Base-by-base conservation (phyloP, 2,888 invertebrate genomes). In the Xestoiulus laeticollis region DNA sequence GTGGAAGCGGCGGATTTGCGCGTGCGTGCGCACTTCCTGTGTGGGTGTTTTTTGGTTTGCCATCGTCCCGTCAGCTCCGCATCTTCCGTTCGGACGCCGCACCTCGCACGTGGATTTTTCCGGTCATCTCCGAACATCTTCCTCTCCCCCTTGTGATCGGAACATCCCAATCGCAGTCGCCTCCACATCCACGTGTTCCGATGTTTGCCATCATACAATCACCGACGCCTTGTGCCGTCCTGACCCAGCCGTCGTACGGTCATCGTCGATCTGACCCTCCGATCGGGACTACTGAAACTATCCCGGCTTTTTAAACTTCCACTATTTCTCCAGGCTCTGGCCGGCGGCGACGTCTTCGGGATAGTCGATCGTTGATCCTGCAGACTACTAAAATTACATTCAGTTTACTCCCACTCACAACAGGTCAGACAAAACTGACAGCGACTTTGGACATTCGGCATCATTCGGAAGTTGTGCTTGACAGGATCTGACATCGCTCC, bases 1-100 rank as follows among this genome's bases (percentile, higher is more conserved):
- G 78, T 78, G 78, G 78, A 78, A 4, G 26, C 26, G 78, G 26
- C 4, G 8, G 68, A 26, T 16, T 59, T 30, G 78, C 78, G 78
- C 78, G 12, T 78, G 78, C 78, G 78, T 78, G 14, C 26, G 78
- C 78, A 78, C 78, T 78, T 78, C 78, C 78, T 78, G 78, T 30
- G 78, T 78, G 78, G 78, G 30, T 30, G 78, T n/a, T 8, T n/a
- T n/a, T 26, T 10, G 26, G 4, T 1, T 26, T 68, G 8, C 68
- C 26, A 5, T 68, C 68, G 68, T 68, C 22, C 22, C 48, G 48
- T 16, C 1, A 48, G n/a, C n/a, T n/a, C 4, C 10, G 53, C 53
- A 53, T 22, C 68, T 68, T 22, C 68, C 26, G 10, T 8, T 30
- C 78, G 14, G 26, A 3, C 12, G 78, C 78, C 3, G 0, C 68